These are phyloP conservation scores for Acrobasis suavella DNA, from an alignment of 2,888 invertebrate genomes.

Conservation along the genomic window DNA sequence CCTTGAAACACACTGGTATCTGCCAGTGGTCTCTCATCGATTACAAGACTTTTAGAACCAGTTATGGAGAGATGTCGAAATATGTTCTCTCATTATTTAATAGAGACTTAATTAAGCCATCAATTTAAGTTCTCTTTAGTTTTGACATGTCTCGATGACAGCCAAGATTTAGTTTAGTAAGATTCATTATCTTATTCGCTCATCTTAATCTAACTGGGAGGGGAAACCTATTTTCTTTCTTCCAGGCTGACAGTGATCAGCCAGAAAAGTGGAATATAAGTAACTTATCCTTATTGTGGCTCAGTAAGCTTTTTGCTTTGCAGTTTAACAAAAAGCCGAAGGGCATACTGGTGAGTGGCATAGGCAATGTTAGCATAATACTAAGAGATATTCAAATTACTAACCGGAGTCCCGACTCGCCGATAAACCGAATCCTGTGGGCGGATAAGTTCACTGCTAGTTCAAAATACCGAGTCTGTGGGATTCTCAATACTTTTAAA, in stretches of 20 bases:
- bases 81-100: neutral
- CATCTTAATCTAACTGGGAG: too few species aligned
- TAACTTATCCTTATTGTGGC: too few species aligned
- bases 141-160: neutral
- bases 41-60: constrained; percentile 9
- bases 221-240: too few species aligned
- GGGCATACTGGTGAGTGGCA: too few species aligned
- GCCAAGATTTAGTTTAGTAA: too few species aligned
- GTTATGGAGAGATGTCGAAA: neutral
- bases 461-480: neutral
- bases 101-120: neutral
- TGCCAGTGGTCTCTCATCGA: neutral
- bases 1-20: neutral
- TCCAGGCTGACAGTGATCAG: too few species aligned
- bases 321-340: too few species aligned
- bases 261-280: too few species aligned
- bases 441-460: constrained; percentile 3
- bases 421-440: constrained; percentile 6
- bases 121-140: neutral
- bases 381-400: neutral
- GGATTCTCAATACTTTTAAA: neutral
- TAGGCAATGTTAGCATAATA: neutral
- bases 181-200: too few species aligned
- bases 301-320: too few species aligned
- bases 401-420: neutral